Evolutionary conservation across 2,888 invertebrate species (phyloP).

Genomic region (Stenichneumon culpator): DNA sequence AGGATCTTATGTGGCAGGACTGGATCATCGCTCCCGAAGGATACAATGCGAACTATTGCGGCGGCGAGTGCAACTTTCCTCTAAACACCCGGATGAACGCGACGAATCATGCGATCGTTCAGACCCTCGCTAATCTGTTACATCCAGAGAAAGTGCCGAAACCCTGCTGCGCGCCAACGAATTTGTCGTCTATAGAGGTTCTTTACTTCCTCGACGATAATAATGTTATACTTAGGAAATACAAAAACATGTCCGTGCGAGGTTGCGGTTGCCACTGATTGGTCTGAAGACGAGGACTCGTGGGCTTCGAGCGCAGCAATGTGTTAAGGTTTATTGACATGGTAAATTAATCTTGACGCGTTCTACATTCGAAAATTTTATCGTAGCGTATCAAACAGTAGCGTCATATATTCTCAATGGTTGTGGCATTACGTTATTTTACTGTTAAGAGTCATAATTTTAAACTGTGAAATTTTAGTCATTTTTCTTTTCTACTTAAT

Average conservation of each 20-base stretch:
- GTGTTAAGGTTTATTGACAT: too few species aligned
- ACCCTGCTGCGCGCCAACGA: constrained; percentile 96
- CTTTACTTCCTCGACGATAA: constrained; percentile 95
- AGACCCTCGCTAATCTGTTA: constrained; percentile 93
- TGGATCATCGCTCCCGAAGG: constrained; percentile 98
- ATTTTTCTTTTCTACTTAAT: background rate
- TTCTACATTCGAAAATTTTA: background rate
- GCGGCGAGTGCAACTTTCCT: constrained; percentile 96
- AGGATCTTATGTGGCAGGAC: constrained; percentile 94
- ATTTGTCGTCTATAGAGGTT: constrained; percentile 93
- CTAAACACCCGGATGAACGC: constrained; percentile 96
- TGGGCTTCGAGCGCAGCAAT: too few species aligned
- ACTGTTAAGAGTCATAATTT: background rate
- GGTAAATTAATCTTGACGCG: background rate
- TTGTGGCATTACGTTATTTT: background rate
- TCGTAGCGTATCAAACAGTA: too few species aligned
- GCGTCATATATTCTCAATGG: background rate
- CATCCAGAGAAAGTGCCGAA: constrained; percentile 92
- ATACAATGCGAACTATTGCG: constrained; percentile 95
- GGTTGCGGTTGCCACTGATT: constrained; percentile 96
- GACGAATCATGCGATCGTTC: constrained; percentile 97
- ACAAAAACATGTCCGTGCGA: constrained; percentile 97
- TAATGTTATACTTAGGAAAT: constrained; percentile 95
- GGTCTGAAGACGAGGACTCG: too few species aligned
- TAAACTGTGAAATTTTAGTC: background rate